Evolutionary conservation across 2,888 invertebrate species (phyloP).

Genomic region (Nematopogon swammerdamellus): DNA sequence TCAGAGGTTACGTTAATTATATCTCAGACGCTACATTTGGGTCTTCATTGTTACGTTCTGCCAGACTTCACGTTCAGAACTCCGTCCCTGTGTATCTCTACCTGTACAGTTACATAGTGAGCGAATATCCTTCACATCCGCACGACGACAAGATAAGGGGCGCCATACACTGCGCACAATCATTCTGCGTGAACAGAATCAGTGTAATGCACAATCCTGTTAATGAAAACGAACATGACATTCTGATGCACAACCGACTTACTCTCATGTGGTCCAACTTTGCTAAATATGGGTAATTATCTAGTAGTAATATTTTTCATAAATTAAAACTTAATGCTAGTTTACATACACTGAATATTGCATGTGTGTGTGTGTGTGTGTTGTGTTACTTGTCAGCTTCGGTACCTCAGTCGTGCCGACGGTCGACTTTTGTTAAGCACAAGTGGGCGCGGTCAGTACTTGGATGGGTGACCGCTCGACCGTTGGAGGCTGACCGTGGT

Average conservation of each 20-base stretch:
- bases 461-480: too few relatives aligned
- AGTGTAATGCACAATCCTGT: conserved; percentile 18
- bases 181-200: conserved; percentile 15
- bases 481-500: too few relatives aligned
- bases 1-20: conserved; percentile 17
- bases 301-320: too few relatives aligned
- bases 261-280: conserved; percentile 17
- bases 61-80: conserved; percentile 11
- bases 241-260: conserved; percentile 14
- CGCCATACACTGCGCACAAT: conserved; percentile 18
- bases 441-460: too few relatives aligned
- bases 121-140: conserved; percentile 14
- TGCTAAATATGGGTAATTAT: conserved; percentile 20
- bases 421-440: too few relatives aligned
- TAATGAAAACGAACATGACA: conserved; percentile 10
- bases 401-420: too few relatives aligned
- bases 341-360: too few relatives aligned
- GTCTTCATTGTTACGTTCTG: conserved; percentile 16
- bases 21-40: conserved; percentile 18
- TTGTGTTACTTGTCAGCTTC: too few relatives aligned
- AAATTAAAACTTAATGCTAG: too few relatives aligned
- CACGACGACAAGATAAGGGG: conserved; percentile 13
- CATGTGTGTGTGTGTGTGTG: too few relatives aligned
- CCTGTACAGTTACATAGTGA: conserved; percentile 20
- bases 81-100: conserved; percentile 17